Evolutionary conservation across 2,888 invertebrate genomes (phyloP).

Genomic region (Melieria omissa): DNA sequence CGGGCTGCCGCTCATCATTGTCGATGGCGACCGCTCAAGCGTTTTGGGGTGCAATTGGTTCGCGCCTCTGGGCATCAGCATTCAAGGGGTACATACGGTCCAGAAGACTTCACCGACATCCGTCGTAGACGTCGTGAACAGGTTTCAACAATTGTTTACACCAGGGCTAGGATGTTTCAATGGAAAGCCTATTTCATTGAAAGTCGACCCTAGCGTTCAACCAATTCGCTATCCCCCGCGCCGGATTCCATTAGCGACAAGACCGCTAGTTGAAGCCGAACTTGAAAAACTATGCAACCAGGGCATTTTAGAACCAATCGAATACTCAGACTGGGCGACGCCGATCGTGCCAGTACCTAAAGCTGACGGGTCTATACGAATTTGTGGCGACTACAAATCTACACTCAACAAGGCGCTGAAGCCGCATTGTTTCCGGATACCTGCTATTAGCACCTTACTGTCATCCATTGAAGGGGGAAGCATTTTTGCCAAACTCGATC

Average conservation of each 20-base stretch:
- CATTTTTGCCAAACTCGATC: constrained; percentile 59
- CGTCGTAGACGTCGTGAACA: no score
- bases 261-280: constrained; percentile 33
- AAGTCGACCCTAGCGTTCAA: constrained; percentile 12
- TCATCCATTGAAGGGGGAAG: constrained; percentile 50
- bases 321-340: constrained; percentile 37
- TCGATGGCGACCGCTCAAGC: no score
- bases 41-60: no score
- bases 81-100: no score
- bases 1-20: no score
- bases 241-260: constrained; percentile 13
- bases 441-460: constrained; percentile 36
- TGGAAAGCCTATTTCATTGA: constrained; percentile 6
- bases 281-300: constrained; percentile 44
- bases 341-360: constrained; percentile 39
- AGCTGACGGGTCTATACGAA: constrained; percentile 40
- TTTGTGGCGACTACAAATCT: constrained; percentile 49
- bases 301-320: constrained; percentile 42
- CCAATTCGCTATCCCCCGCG: constrained; percentile 11
- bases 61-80: no score
- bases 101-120: no score
- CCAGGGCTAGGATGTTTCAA: no score
- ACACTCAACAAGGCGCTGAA: constrained; percentile 53
- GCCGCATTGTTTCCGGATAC: constrained; percentile 48
- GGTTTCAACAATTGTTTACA: no score